Percentiles rank a stretch among this genome's conserved stretches.
These are phyloP conservation scores for Patella depressa DNA, from an alignment of 2,888 invertebrate genomes.

Conservation along the genomic window DNA sequence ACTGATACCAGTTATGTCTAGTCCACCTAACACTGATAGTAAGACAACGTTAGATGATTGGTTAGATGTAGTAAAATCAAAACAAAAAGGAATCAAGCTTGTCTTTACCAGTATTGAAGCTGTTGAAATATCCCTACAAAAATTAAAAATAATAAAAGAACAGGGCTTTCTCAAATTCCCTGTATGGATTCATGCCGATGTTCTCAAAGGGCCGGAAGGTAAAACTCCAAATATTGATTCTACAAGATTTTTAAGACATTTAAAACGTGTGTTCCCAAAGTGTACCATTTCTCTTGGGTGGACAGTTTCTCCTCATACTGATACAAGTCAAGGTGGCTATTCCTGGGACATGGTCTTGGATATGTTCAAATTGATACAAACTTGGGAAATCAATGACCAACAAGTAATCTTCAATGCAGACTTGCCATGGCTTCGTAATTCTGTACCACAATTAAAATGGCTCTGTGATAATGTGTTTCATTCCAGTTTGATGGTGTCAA, in stretches of 20 bases:
- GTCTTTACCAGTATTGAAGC: constrained; percentile 88
- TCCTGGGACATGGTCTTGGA: constrained; percentile 65
- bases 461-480: constrained; percentile 57
- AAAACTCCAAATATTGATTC: constrained; percentile 50
- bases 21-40: constrained; percentile 82
- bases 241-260: constrained; percentile 53
- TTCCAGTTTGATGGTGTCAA: constrained; percentile 54
- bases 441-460: constrained; percentile 66
- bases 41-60: constrained; percentile 84
- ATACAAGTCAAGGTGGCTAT: constrained; percentile 57
- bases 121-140: constrained; percentile 72
- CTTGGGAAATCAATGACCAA: constrained; percentile 49
- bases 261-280: constrained; percentile 58
- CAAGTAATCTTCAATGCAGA: constrained; percentile 60
- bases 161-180: constrained; percentile 56
- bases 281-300: constrained; percentile 68
- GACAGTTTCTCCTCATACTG: constrained; percentile 64
- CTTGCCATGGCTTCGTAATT: constrained; percentile 58
- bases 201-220: constrained; percentile 59
- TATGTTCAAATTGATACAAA: constrained; percentile 62
- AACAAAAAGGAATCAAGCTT: constrained; percentile 84
- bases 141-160: constrained; percentile 54
- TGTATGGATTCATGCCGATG: constrained; percentile 66
- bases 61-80: constrained; percentile 75
- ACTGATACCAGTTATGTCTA: constrained; percentile 85